These are phyloP conservation scores for Lacerta bilineata DNA, from an alignment of 2,797 vertebrate species.

Conservation along the genomic window DNA sequence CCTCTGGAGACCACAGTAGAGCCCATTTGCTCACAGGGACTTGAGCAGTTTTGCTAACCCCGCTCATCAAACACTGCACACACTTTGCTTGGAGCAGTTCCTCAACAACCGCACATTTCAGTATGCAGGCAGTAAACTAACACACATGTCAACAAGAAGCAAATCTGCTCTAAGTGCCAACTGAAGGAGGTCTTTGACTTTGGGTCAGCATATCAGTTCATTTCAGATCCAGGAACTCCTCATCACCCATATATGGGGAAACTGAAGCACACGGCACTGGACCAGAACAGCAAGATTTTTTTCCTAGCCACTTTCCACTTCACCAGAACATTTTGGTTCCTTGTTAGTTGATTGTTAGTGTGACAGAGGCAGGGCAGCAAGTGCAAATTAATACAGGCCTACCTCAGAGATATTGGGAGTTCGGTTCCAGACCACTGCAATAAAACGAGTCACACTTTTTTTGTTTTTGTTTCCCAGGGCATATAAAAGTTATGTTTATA, in stretches of 20 bases:
- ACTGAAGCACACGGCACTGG: not conserved
- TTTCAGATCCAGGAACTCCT: not conserved
- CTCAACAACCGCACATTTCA: not conserved
- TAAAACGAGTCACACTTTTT: too few species aligned
- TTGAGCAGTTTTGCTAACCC: too few species aligned
- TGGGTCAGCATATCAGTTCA: not conserved
- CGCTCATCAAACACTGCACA: not conserved
- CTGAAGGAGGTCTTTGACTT: not conserved
- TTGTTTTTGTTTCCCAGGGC: too few species aligned
- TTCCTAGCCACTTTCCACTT: not conserved
- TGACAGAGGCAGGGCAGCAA: not conserved
- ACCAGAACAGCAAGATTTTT: not conserved
- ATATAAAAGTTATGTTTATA: too few species aligned
- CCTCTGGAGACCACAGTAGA: not conserved
- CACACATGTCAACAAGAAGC: not conserved
- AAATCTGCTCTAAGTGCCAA: not conserved
- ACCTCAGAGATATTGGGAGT: too few species aligned
- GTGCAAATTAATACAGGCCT: not conserved
- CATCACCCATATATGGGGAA: not conserved
- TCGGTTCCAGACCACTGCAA: too few species aligned
- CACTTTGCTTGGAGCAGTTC: not conserved
- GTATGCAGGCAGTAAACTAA: not conserved
- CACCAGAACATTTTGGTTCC: not conserved
- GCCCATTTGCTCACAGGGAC: not conserved
- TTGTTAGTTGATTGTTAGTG: not conserved